Conservation (phyloP, 2,888 invertebrate species). For the Seladonia tumulorum region DNA sequence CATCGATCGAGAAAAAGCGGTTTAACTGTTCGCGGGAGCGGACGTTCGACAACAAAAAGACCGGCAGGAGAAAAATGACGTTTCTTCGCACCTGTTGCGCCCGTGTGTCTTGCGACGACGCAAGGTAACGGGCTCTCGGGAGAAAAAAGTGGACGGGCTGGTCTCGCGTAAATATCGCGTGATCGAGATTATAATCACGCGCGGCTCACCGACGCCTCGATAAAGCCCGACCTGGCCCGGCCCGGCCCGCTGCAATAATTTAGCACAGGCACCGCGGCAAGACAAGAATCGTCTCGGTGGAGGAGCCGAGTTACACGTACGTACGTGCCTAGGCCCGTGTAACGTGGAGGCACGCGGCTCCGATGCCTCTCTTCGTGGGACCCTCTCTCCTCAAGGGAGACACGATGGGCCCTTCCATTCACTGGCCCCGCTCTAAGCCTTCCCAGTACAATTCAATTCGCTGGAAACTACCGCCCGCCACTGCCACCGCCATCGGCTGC, state of each 20-base stretch:
- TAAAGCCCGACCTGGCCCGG: slow-evolving; percentile 25
- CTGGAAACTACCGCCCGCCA: slow-evolving; percentile 73
- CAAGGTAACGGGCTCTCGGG: slow-evolving; percentile 32
- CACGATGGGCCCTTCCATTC: slow-evolving; percentile 74
- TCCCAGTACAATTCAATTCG: slow-evolving; percentile 81
- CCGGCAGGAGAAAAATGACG: not conserved
- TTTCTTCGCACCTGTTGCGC: slow-evolving; percentile 38
- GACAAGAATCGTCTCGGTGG: slow-evolving; percentile 69
- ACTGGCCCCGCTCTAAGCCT: slow-evolving; percentile 67
- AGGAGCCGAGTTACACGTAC: slow-evolving; percentile 40
- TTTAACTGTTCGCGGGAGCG: not conserved
- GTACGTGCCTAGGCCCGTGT: slow-evolving; percentile 68
- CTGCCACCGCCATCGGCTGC: slow-evolving; percentile 62
- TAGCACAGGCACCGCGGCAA: slow-evolving; percentile 60
- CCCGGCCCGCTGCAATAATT: slow-evolving; percentile 59
- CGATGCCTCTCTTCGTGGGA: slow-evolving; percentile 74
- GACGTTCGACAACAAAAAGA: not conserved
- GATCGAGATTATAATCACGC: slow-evolving; percentile 59
- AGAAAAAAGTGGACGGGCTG: not conserved
- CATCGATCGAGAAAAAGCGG: not conserved
- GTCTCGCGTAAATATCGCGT: not conserved
- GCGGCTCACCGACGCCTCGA: slow-evolving; percentile 58
- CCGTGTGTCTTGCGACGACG: not conserved
- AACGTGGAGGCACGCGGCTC: slow-evolving; percentile 77
- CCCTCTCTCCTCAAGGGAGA: slow-evolving; percentile 60